Evolutionary conservation across 2,888 invertebrate species (phyloP).

Genomic region (Zygaena filipendulae): DNA sequence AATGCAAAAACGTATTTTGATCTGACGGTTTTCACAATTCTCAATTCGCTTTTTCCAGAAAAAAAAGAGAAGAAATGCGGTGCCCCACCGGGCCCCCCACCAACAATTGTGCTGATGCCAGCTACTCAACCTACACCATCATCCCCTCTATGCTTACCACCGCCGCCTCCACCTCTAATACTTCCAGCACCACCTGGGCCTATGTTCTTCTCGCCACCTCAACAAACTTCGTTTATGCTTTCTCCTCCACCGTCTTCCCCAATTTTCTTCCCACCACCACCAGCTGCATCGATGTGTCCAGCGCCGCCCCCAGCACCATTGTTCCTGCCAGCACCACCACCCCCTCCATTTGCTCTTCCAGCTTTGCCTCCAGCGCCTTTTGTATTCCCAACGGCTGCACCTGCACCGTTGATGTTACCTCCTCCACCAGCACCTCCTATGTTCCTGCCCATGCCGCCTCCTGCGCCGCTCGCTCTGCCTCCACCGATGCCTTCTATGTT

Average conservation of each 20-base stretch:
- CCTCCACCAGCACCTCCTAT: constrained; percentile 19
- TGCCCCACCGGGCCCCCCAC: constrained; percentile 30
- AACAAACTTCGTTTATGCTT: constrained; percentile 4
- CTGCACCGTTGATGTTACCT: constrained; percentile 16
- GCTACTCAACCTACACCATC: constrained; percentile 28
- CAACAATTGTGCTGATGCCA: constrained; percentile 44
- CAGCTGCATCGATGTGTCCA: constrained; percentile 10
- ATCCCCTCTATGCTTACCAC: constrained; percentile 15
- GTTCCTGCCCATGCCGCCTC: constrained; percentile 21
- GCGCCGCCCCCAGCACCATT: constrained; percentile 11
- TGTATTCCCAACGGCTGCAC: constrained; percentile 8
- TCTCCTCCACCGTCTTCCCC: constrained; percentile 17
- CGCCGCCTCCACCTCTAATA: constrained; percentile 14
- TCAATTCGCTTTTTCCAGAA: too few relatives aligned
- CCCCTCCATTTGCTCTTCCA: constrained; percentile 17
- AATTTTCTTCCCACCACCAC: constrained; percentile 12
- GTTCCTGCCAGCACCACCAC: constrained; percentile 16
- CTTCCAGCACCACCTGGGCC: constrained; percentile 14
- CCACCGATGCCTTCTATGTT: constrained; percentile 14
- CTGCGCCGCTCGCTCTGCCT: constrained; percentile 12
- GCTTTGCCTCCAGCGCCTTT: constrained; percentile 16
- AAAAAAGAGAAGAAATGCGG: constrained; percentile 20
- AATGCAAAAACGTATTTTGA: too few relatives aligned
- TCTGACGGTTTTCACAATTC: too few relatives aligned
- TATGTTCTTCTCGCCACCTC: constrained; percentile 11